phyloP scores from a whole-genome alignment of 2,113 vertebrate genomes.

The Athene cunicularia region DNA sequence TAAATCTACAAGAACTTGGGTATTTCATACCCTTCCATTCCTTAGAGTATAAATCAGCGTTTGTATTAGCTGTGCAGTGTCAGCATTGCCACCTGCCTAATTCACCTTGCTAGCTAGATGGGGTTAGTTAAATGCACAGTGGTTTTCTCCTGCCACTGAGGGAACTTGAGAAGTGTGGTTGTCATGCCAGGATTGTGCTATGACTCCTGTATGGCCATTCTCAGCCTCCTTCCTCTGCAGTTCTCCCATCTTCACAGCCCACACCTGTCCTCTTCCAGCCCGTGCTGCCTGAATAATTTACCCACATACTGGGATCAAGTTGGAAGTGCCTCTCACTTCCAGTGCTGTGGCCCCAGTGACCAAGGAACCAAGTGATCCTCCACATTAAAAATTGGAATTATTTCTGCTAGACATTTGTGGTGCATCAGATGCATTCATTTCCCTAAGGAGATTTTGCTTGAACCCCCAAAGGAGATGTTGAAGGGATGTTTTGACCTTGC shows the following conservation, averaged over 20 bases:
- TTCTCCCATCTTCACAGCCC: neutral
- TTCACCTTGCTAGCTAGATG: neutral
- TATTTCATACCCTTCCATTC: neutral
- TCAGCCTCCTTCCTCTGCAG: neutral
- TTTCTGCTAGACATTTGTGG: rapidly evolving
- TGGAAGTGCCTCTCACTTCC: neutral
- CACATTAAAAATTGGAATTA: neutral
- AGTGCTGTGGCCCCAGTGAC: neutral
- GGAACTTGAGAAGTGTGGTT: neutral
- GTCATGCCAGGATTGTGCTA: neutral
- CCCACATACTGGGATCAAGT: rapidly evolving
- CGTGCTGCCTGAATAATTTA: neutral
- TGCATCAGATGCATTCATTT: neutral
- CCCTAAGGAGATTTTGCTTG: neutral
- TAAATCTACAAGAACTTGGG: neutral
- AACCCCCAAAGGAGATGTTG: neutral
- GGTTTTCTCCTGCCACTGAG: neutral
- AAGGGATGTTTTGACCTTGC: neutral
- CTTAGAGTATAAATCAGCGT: neutral
- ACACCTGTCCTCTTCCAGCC: neutral
- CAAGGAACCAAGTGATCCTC: neutral
- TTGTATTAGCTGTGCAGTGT: neutral
- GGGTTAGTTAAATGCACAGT: neutral
- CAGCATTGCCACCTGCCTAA: neutral
- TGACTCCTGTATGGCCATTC: neutral